Percentiles rank a stretch among this genome's conserved stretches.
Evolutionary conservation across 2,113 vertebrate genomes (phyloP).

Genomic region (Sceloporus undulatus): DNA sequence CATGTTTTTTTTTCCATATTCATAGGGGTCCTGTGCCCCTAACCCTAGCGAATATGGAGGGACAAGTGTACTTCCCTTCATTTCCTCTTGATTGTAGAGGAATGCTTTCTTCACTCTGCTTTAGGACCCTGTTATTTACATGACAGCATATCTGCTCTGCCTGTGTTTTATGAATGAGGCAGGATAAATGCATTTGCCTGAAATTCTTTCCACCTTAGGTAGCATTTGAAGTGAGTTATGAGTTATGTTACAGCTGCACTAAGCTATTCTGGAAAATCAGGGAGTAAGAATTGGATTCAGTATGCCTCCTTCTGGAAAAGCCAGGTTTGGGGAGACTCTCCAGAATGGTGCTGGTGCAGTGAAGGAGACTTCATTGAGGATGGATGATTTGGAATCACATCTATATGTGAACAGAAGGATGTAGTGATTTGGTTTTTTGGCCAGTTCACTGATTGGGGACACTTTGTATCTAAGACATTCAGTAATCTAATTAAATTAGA

Average conservation of each 20-base stretch:
- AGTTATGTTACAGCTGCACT: too few relatives aligned
- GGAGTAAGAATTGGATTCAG: too few relatives aligned
- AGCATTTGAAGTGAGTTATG: not conserved
- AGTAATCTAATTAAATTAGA: not conserved
- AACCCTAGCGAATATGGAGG: too few relatives aligned
- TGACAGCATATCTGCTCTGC: not conserved
- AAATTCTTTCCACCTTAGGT: not conserved
- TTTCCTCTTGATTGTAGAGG: not conserved
- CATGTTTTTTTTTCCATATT: too few relatives aligned
- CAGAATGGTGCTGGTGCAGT: not conserved
- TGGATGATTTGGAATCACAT: not conserved
- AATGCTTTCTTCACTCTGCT: not conserved
- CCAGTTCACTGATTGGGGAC: not conserved
- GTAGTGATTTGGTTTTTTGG: not conserved
- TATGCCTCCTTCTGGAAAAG: not conserved
- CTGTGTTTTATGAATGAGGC: not conserved
- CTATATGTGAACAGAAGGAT: not conserved
- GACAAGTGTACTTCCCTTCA: not conserved
- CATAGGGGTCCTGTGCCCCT: too few relatives aligned
- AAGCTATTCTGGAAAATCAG: not conserved
- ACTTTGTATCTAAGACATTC: not conserved
- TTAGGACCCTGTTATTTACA: slow-evolving; percentile 6
- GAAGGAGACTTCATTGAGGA: not conserved
- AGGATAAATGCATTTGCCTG: slow-evolving; percentile 8
- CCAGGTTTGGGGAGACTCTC: not conserved